Percentiles rank a stretch among this genome's conserved stretches.
phyloP scores from a whole-genome alignment of 2,113 vertebrate genomes.

The Cyanistes caeruleus region DNA sequence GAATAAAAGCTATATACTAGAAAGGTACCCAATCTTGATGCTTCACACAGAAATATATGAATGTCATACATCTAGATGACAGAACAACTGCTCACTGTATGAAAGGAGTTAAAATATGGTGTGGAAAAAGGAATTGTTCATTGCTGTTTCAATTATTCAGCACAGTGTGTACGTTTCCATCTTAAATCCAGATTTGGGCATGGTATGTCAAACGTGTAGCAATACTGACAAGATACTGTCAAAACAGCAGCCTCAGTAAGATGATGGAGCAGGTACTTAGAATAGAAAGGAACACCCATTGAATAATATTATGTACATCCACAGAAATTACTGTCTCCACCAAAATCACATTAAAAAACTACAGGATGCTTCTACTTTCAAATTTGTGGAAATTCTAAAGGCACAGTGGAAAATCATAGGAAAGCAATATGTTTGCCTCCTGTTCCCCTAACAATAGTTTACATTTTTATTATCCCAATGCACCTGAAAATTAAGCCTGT shows the following conservation, averaged over 20 bases:
- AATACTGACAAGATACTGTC: slow-evolving; percentile 54
- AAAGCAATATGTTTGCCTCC: not conserved
- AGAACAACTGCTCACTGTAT: not conserved
- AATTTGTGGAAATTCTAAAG: not conserved
- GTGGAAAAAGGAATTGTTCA: not conserved
- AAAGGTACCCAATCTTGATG: not conserved
- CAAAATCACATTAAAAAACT: not conserved
- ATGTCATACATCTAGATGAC: not conserved
- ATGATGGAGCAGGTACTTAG: slow-evolving; percentile 30
- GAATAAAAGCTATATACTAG: not conserved
- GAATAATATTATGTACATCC: not conserved
- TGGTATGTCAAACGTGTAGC: not conserved
- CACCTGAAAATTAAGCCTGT: not conserved
- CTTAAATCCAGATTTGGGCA: slow-evolving; percentile 25
- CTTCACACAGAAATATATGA: not conserved
- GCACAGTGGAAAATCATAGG: not conserved
- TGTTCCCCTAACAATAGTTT: not conserved
- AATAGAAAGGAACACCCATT: not conserved
- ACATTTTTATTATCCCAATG: not conserved
- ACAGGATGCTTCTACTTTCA: not conserved
- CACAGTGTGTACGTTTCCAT: not conserved
- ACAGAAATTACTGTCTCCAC: not conserved
- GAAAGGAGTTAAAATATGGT: slow-evolving; percentile 16
- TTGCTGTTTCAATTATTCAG: slow-evolving; percentile 51
- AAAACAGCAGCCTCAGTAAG: slow-evolving; percentile 16